These are phyloP conservation scores for Drosophila kohkoa DNA, from an alignment of 1,140 invertebrate genomes.

Conservation along the genomic window DNA sequence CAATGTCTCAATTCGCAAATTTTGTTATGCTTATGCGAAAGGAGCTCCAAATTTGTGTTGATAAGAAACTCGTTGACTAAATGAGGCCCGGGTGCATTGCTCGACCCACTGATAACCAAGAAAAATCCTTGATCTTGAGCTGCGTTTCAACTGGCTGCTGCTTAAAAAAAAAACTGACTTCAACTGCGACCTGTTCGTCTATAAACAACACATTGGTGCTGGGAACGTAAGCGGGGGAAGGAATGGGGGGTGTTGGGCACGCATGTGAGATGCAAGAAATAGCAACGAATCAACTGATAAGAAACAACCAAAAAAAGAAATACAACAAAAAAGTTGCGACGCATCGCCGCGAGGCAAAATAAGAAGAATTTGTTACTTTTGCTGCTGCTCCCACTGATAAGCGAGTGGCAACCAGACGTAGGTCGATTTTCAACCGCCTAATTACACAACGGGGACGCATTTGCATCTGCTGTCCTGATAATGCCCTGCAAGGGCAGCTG, in stretches of 20 bases:
- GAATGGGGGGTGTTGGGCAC: neutral
- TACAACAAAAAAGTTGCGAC: constrained; percentile 46
- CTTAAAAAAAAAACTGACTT: constrained; percentile 44
- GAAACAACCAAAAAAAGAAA: constrained; percentile 21
- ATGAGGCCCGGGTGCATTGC: constrained; percentile 78
- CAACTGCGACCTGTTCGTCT: constrained; percentile 35
- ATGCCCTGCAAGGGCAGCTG: constrained; percentile 20
- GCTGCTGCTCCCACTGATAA: constrained; percentile 48
- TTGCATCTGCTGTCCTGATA: constrained; percentile 55
- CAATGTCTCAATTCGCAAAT: neutral
- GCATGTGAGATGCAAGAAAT: constrained; percentile 53
- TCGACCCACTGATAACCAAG: constrained; percentile 66
- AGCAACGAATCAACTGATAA: constrained; percentile 55
- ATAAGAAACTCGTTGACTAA: constrained; percentile 81
- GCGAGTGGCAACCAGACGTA: constrained; percentile 23
- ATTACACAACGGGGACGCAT: constrained; percentile 71
- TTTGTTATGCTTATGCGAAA: neutral
- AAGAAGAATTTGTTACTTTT: constrained; percentile 2
- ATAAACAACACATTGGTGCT: constrained; percentile 24
- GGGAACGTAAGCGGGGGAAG: neutral
- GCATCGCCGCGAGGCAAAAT: constrained; percentile 38
- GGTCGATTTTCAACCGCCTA: constrained; percentile 20
- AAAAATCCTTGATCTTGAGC: constrained; percentile 77
- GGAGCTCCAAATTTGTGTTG: constrained; percentile 28
- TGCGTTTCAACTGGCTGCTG: constrained; percentile 75